Base-by-base conservation (phyloP, 2,888 invertebrate genomes). In the Nomada fucata region DNA sequence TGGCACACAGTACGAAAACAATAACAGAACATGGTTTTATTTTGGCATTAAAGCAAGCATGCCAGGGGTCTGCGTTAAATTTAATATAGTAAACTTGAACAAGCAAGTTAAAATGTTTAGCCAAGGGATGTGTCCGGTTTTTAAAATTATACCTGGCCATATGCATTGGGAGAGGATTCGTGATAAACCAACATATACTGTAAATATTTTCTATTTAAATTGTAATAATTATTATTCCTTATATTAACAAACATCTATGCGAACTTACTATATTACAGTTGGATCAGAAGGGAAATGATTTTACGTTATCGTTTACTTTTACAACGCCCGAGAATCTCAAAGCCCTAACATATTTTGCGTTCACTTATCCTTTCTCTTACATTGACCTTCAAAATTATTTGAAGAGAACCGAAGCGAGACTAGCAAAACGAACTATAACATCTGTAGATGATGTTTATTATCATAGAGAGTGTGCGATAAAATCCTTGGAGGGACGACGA, bases 11-110 rank as follows among this genome's bases (percentile, higher is more conserved):
- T 98, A 96, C 95, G 97, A 98, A 93, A 98, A 98, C 95, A 97
- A 96, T 69, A 98, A 98, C 93, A 95, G 98, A 84, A 98, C 98
- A 1, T 98, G 98, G 98, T 98, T 98, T 94, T 97, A 97, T 94
- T 98, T 98, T 94, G 98, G 97, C 11, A 94, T 98, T 68, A 95
- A 95, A 91, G 95, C 95, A 2, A 91, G 92, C 74, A 94, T 94
- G 86, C 94, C 96, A 44, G 95, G 94, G 85, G 92, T 95, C 67
- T 92, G 95, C 89, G 95, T 98, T 88, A 97, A 97, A 93, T 94
- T 98, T 85, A 98, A 98, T 93, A 95, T 98, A 76, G 96, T 97
- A 92, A 98, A 98, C 94, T 94, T 98, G 86, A 98, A 98, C 94
- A 96, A 97, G 88, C 98, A 98, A 94, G 96, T 97, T 72, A 98